Conservation (phyloP, 2,888 invertebrate species). For the Gymnocheta viridis region DNA sequence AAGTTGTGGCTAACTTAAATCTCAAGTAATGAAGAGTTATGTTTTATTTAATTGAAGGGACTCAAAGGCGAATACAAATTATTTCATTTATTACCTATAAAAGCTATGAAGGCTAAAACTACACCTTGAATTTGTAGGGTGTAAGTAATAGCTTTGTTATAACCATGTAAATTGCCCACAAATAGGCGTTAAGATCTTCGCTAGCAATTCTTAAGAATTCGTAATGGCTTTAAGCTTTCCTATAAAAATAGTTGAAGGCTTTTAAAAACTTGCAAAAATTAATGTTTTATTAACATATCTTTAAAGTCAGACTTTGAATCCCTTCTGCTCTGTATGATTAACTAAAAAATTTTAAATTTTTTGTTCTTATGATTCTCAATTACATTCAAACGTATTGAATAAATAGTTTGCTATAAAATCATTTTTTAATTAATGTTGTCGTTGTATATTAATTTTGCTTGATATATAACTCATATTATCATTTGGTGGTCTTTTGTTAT, state of each 20-base stretch:
- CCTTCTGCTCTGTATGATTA: background rate
- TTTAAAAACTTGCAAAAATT: no score
- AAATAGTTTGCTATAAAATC: background rate
- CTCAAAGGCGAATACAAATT: background rate
- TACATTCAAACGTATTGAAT: background rate
- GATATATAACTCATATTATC: conserved; percentile 21
- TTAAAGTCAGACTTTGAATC: background rate
- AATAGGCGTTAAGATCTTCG: background rate
- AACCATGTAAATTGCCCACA: background rate
- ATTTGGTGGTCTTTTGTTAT: conserved; percentile 17
- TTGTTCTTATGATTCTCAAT: background rate
- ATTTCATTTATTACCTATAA: background rate
- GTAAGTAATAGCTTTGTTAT: background rate
- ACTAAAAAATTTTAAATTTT: background rate
- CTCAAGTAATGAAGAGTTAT: no score
- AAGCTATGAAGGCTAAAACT: background rate
- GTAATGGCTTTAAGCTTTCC: no score
- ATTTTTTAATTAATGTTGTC: conserved; percentile 48
- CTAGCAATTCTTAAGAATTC: no score
- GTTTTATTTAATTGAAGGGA: background rate
- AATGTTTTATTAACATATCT: background rate
- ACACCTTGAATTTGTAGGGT: background rate
- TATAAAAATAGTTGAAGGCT: no score
- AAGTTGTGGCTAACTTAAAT: no score
- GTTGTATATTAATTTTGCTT: conserved; percentile 12